Evolutionary conservation across 1,140 invertebrate species (phyloP), one percentile per base, ranked within the genome.

Genomic region (Watersipora subatra): DNA sequence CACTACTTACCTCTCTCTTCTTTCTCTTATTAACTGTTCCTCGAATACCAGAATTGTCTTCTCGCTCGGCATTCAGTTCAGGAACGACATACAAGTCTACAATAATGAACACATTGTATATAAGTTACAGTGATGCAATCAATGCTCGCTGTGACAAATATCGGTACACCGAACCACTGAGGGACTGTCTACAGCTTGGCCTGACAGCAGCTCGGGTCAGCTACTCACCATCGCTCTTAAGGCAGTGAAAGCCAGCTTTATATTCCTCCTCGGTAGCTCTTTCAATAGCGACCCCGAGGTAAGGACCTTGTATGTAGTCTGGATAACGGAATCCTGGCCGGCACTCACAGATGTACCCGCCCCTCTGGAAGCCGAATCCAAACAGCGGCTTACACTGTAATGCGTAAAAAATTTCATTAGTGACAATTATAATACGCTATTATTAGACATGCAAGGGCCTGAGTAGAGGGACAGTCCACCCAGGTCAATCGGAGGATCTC

Each of bases 291-390:
- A 95, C 90, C 1, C 94, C 94, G 0, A 93, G 83, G 83, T 88
- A 97, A 0, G 94, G 92, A 64, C 91, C 84, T 69, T 92, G 83
- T 22, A 93, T 89, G 26, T 88, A 85, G 69, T 87, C 87, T 0
- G 94, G 94, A 66, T 95, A 84, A 68, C 94, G 84, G 74, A 83
- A 92, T 1, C 93, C 91, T 2, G 94, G 93, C 71, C 86, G 85
- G 82, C 94, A 97, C 69, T 75, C 72, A 69, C 80, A 97, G 76
- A 96, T 92, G 80, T 98, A 98, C 25, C 92, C 94, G 64, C 94
- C 94, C 74, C 94, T 84, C 68, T 92, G 83, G 75, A 94, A 95
- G 29, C 94, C 95, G 87, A 89, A 97, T 2, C 94, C 94, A 76
- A 65, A 68, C 25, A 97, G 78, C 0, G 94, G 94, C 82, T 98